phyloP scores from a whole-genome alignment of 2,797 vertebrate species.

The Sebastes oblongus region DNA sequence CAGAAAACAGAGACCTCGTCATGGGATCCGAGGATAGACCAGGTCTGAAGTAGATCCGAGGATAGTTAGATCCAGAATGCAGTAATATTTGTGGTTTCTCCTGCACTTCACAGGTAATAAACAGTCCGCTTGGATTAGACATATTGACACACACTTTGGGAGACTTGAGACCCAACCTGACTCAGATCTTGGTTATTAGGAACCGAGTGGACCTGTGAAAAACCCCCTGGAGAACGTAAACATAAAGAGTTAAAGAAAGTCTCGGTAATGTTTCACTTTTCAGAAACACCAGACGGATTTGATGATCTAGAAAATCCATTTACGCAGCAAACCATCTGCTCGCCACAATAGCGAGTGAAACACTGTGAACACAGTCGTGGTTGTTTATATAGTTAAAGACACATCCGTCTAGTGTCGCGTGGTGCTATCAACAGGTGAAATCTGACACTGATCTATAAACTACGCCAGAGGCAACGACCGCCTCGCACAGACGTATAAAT shows the following conservation, averaged over 20 bases:
- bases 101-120: too few species aligned
- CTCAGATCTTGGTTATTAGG: not conserved
- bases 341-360: not conserved
- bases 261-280: not conserved
- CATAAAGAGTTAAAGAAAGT: not conserved
- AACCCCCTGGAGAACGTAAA: accelerated
- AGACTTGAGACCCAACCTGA: not conserved
- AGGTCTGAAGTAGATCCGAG: not conserved
- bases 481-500: not conserved
- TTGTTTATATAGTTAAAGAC: not conserved
- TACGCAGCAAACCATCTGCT: not conserved
- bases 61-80: not conserved
- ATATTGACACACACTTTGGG: not conserved
- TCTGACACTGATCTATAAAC: not conserved
- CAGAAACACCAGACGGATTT: not conserved
- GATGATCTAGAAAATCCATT: not conserved
- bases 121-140: not conserved
- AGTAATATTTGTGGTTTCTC: too few species aligned
- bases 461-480: not conserved
- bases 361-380: not conserved
- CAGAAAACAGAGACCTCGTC: not conserved
- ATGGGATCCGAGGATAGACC: too few species aligned
- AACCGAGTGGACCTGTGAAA: not conserved
- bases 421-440: not conserved
- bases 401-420: not conserved